Conservation (phyloP, 2,888 invertebrate species). For the Eilema caniola region DNA sequence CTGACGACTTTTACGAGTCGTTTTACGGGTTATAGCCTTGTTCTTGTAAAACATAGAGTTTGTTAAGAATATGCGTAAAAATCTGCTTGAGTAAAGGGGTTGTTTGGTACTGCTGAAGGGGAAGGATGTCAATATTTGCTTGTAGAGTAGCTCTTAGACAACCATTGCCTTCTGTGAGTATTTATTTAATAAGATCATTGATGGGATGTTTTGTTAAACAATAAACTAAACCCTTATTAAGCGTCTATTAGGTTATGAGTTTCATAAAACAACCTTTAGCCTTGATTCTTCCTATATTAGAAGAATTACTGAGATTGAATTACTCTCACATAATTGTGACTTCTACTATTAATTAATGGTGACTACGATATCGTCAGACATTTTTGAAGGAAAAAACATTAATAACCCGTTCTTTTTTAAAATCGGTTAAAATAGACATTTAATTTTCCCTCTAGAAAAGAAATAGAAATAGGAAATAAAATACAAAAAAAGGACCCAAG, state of each 20-base stretch:
- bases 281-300: too few relatives aligned
- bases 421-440: too few relatives aligned
- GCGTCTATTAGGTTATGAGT: background rate
- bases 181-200: background rate
- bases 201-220: background rate
- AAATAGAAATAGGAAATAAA: too few relatives aligned
- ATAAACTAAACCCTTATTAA: background rate
- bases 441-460: too few relatives aligned
- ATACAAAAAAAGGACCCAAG: too few relatives aligned
- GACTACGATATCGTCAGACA: too few relatives aligned
- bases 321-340: too few relatives aligned
- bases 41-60: constrained; percentile 50
- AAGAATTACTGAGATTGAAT: too few relatives aligned
- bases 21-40: constrained; percentile 49
- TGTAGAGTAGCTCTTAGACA: constrained; percentile 12
- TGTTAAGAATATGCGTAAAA: constrained; percentile 31
- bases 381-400: too few relatives aligned
- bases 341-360: too few relatives aligned
- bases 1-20: constrained; percentile 52
- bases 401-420: too few relatives aligned
- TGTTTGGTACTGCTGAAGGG: constrained; percentile 8
- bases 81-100: constrained; percentile 15
- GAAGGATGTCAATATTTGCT: constrained; percentile 26
- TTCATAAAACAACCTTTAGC: background rate
- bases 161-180: constrained; percentile 6